Percentiles rank a stretch among this genome's conserved stretches.
phyloP scores from a whole-genome alignment of 1,140 invertebrate genomes.

The Sesamia nonagrioides region DNA sequence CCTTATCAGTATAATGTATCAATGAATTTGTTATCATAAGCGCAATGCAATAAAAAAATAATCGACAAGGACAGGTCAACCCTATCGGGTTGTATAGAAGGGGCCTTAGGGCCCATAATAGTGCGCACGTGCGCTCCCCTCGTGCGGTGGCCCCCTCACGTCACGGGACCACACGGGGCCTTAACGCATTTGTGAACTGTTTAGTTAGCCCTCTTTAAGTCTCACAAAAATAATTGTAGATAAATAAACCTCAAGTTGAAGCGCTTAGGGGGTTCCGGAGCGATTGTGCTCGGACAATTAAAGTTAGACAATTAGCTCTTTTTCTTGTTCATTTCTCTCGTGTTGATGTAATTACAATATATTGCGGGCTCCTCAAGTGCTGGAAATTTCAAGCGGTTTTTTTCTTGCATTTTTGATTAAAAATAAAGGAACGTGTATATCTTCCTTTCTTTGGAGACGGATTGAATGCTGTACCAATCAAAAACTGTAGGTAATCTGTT shows the following conservation, averaged over 20 bases:
- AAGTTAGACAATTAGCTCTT: constrained; percentile 42
- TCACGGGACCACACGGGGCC: constrained; percentile 52
- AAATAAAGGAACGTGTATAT: too few species aligned
- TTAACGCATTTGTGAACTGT: constrained; percentile 75
- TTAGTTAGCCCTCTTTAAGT: constrained; percentile 72
- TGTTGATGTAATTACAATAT: background rate
- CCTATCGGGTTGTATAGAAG: constrained; percentile 64
- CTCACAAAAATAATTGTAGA: constrained; percentile 76
- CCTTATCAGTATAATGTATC: constrained; percentile 39
- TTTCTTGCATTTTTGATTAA: too few species aligned
- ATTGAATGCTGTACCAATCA: too few species aligned
- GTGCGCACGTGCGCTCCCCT: constrained; percentile 76
- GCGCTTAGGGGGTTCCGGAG: constrained; percentile 56
- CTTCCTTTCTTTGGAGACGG: too few species aligned
- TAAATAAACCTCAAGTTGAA: constrained; percentile 79
- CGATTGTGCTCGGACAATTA: constrained; percentile 65
- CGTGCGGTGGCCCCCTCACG: constrained; percentile 59
- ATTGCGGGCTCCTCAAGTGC: too few species aligned
- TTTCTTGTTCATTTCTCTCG: background rate
- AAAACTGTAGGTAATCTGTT: too few species aligned
- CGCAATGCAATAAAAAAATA: constrained; percentile 53
- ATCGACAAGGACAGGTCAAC: constrained; percentile 73
- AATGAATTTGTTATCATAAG: constrained; percentile 53
- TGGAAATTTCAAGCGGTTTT: too few species aligned
- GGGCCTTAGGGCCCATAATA: constrained; percentile 69